Conservation (phyloP, 2,888 invertebrate species). For the Temnothorax unifasciatus region DNA sequence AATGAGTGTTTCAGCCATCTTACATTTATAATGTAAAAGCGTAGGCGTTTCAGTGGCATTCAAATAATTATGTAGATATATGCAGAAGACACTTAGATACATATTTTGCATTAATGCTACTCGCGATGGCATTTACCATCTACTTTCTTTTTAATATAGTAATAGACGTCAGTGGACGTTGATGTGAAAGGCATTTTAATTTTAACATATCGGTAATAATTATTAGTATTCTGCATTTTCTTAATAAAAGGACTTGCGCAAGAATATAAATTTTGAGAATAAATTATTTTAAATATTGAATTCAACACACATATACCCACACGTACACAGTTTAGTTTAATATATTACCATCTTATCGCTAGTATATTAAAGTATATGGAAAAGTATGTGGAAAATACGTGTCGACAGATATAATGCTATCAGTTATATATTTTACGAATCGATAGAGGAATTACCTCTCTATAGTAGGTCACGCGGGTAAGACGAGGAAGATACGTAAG, state of each 20-base stretch:
- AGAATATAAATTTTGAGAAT: constrained; percentile 4
- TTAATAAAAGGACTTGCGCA: not conserved
- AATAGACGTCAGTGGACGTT: not conserved
- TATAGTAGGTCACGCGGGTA: constrained; percentile 35
- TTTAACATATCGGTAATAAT: constrained; percentile 4
- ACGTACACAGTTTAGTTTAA: not conserved
- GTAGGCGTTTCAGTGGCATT: not conserved
- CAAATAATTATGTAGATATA: constrained; percentile 16
- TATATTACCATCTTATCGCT: not conserved
- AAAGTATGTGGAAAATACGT: constrained; percentile 14
- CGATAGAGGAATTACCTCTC: constrained; percentile 32
- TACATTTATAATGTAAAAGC: not conserved
- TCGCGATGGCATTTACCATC: not conserved
- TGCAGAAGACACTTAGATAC: not conserved
- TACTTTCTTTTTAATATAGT: not conserved
- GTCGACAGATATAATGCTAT: constrained; percentile 8
- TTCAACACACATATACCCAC: not conserved
- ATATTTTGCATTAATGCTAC: constrained; percentile 1
- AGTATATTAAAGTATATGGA: constrained; percentile 7
- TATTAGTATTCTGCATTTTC: not conserved
- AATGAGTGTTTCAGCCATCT: not conserved
- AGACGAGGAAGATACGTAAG: constrained; percentile 15
- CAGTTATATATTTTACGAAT: constrained; percentile 9
- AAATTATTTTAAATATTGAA: not conserved
- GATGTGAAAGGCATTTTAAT: not conserved